Evolutionary conservation across 2,797 vertebrate genomes (phyloP).

Genomic region (Huso huso): DNA sequence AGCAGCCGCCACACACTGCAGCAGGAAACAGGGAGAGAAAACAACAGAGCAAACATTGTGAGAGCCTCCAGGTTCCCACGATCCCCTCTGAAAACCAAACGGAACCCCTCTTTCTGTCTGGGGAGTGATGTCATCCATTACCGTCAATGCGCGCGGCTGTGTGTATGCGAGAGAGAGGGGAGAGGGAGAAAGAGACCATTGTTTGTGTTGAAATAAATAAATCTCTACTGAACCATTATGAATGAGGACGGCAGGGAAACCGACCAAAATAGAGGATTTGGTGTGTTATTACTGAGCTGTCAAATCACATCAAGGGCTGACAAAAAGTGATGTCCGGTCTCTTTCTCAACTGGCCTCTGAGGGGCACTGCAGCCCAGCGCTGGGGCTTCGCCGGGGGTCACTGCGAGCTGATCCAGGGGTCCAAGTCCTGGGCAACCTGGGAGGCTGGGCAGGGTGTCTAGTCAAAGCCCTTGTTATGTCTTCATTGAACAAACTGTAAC

Average conservation of each 20-base stretch:
- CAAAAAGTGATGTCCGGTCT: conserved; percentile 65
- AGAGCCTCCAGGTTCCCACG: conserved; percentile 71
- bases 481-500: no score
- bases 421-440: background rate
- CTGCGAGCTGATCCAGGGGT: background rate
- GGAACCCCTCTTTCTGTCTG: conserved; percentile 34
- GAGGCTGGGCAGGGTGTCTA: background rate
- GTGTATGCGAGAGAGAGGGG: background rate
- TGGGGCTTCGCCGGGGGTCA: background rate
- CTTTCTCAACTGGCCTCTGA: conserved; percentile 40
- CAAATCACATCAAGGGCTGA: conserved; percentile 65
- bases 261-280: conserved; percentile 59
- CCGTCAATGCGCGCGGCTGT: conserved; percentile 65
- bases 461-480: no score
- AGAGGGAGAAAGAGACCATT: conserved; percentile 65
- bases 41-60: conserved; percentile 67
- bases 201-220: conserved; percentile 82
- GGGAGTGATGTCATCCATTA: conserved; percentile 76
- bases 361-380: conserved; percentile 46
- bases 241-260: conserved; percentile 83
- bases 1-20: conserved; percentile 44
- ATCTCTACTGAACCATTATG: conserved; percentile 89
- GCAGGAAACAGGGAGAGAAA: conserved; percentile 43
- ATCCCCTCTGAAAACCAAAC: conserved; percentile 65
- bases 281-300: conserved; percentile 62